These are phyloP conservation scores for Neelides folsomi DNA, from an alignment of 2,888 invertebrate genomes.

Conservation along the genomic window DNA sequence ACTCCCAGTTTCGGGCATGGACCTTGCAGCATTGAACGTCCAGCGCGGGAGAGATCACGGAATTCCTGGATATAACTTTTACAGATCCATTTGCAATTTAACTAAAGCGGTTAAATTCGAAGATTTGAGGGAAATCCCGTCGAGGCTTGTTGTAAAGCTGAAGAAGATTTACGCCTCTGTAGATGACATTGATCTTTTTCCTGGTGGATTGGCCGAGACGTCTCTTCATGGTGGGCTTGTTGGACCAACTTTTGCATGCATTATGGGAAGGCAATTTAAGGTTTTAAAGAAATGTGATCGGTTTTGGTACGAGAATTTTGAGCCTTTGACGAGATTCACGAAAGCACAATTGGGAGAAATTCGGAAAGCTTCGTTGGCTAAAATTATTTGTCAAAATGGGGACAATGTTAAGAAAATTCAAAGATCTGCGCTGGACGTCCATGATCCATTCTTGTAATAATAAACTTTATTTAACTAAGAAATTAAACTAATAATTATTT, in stretches of 20 bases:
- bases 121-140: conserved; percentile 40
- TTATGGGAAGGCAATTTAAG: conserved; percentile 45
- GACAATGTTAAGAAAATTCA: conserved; percentile 42
- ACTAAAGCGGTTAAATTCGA: conserved; percentile 40
- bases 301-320: conserved; percentile 45
- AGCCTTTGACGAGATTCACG: conserved; percentile 41
- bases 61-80: conserved; percentile 39
- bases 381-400: conserved; percentile 43
- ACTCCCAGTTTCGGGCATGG: conserved; percentile 42
- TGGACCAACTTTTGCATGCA: conserved; percentile 48
- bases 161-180: conserved; percentile 39
- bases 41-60: conserved; percentile 41
- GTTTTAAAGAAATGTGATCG: conserved; percentile 44
- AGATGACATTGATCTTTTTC: conserved; percentile 48
- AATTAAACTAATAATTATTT: background rate
- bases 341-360: conserved; percentile 66
- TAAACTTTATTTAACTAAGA: background rate
- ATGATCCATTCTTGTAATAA: conserved; percentile 41
- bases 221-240: conserved; percentile 44
- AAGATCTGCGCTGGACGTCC: conserved; percentile 42
- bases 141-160: conserved; percentile 36
- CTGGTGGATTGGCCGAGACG: conserved; percentile 45
- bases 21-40: conserved; percentile 43
- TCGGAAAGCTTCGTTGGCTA: conserved; percentile 44
- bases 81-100: conserved; percentile 41